Percentiles rank a stretch among this genome's conserved stretches.
Evolutionary conservation across 2,888 invertebrate genomes (phyloP).

Genomic region (Perithous albicinctus): DNA sequence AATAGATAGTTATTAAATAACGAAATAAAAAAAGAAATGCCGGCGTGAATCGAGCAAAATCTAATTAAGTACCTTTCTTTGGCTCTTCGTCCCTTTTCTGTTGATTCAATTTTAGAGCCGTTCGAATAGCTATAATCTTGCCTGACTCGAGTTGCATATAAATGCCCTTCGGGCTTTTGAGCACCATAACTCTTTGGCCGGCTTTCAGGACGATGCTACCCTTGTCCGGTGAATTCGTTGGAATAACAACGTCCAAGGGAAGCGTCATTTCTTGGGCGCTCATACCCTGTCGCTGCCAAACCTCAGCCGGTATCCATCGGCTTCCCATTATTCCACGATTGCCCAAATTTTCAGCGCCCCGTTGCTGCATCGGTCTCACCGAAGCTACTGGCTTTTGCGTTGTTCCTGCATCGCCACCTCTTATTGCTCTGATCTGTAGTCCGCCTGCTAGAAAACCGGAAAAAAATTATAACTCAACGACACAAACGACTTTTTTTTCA

Average conservation of each 20-base stretch:
- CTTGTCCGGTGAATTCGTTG: conserved; percentile 95
- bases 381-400: conserved; percentile 89
- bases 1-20: not conserved
- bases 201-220: conserved; percentile 96
- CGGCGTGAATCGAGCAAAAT: not conserved
- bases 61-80: conserved; percentile 80
- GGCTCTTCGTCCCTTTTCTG: conserved; percentile 85
- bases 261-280: conserved; percentile 97
- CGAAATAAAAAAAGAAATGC: conserved; percentile 15
- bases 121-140: conserved; percentile 96
- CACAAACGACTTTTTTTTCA: not conserved
- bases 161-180: conserved; percentile 97
- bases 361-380: conserved; percentile 92
- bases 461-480: not conserved
- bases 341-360: conserved; percentile 83
- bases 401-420: conserved; percentile 86
- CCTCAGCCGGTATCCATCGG: conserved; percentile 95
- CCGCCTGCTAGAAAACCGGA: conserved; percentile 77
- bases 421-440: conserved; percentile 87
- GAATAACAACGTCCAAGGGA: conserved; percentile 96
- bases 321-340: conserved; percentile 85
- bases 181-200: conserved; percentile 96
- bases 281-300: conserved; percentile 97
- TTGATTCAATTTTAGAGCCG: conserved; percentile 89
- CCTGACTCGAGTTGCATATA: conserved; percentile 98